Percentiles rank a stretch among this genome's conserved stretches.
These are phyloP conservation scores for Lepidocyrtoides sp. DNA, from an alignment of 2,888 invertebrate genomes.

Conservation along the genomic window DNA sequence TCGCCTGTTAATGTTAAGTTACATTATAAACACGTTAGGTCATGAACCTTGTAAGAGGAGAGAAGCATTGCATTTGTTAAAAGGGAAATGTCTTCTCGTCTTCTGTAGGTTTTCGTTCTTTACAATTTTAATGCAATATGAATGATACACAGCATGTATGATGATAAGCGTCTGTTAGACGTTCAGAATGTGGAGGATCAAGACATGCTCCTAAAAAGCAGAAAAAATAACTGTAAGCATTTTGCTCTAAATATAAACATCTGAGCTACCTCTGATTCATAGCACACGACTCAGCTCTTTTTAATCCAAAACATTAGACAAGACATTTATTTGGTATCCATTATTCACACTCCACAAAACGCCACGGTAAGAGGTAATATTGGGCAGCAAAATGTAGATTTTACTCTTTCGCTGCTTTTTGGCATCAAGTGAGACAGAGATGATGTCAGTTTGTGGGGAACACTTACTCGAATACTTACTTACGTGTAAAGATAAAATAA, in stretches of 20 bases:
- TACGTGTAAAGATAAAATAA: constrained; percentile 38
- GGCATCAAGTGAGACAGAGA: background rate
- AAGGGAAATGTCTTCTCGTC: too few species aligned
- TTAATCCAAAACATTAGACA: background rate
- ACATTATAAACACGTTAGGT: too few species aligned
- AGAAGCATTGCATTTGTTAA: too few species aligned
- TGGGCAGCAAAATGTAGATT: constrained; percentile 45
- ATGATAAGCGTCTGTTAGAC: too few species aligned
- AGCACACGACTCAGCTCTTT: background rate
- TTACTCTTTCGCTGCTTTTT: background rate
- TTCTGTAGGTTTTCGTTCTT: too few species aligned
- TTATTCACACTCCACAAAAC: constrained; percentile 67
- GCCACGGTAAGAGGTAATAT: background rate
- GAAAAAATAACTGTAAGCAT: background rate
- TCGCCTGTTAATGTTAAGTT: too few species aligned
- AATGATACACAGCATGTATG: too few species aligned
- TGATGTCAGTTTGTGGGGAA: constrained; percentile 33
- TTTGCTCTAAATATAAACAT: background rate
- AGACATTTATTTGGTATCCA: constrained; percentile 51
- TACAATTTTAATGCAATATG: too few species aligned
- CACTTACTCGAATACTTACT: background rate
- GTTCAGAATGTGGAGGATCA: too few species aligned
- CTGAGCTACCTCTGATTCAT: background rate
- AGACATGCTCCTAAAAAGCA: too few species aligned
- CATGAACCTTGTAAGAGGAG: too few species aligned